A percentile compares a stretch with the other conserved stretches of the same genome.
phyloP scores from a whole-genome alignment of 1,140 invertebrate genomes.

The Leptonema lineaticorne region DNA sequence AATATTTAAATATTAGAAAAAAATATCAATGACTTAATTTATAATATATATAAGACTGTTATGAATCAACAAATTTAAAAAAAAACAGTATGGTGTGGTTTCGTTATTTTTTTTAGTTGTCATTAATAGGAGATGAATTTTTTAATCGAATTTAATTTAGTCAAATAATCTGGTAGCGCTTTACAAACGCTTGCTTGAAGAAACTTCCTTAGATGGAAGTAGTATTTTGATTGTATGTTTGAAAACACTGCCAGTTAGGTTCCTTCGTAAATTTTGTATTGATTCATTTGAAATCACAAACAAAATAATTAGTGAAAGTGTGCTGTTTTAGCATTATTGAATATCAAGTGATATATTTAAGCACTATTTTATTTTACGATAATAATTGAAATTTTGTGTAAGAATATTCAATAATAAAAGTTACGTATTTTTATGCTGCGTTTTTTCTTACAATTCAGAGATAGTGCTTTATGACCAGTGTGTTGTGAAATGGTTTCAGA shows the following conservation, averaged over 20 bases:
- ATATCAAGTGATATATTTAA: too few relatives aligned
- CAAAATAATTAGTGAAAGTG: too few relatives aligned
- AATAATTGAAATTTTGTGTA: too few relatives aligned
- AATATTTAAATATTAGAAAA: background rate
- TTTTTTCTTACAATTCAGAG: too few relatives aligned
- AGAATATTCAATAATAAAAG: too few relatives aligned
- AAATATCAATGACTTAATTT: constrained; percentile 4
- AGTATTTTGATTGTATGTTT: background rate
- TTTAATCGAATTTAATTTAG: background rate
- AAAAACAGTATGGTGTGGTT: background rate
- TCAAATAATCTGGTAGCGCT: background rate
- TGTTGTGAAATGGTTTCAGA: too few relatives aligned
- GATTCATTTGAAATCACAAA: too few relatives aligned
- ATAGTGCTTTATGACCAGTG: too few relatives aligned
- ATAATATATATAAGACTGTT: background rate
- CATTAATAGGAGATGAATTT: background rate
- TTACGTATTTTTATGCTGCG: too few relatives aligned
- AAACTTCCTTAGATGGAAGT: background rate
- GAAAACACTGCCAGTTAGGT: background rate
- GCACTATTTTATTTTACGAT: too few relatives aligned
- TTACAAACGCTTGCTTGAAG: background rate
- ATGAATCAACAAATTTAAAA: background rate
- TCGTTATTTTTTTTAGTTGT: background rate
- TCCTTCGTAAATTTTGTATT: background rate
- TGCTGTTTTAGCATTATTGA: too few relatives aligned